phyloP scores from a whole-genome alignment of 2,888 invertebrate genomes.

The Nomada fabriciana region DNA sequence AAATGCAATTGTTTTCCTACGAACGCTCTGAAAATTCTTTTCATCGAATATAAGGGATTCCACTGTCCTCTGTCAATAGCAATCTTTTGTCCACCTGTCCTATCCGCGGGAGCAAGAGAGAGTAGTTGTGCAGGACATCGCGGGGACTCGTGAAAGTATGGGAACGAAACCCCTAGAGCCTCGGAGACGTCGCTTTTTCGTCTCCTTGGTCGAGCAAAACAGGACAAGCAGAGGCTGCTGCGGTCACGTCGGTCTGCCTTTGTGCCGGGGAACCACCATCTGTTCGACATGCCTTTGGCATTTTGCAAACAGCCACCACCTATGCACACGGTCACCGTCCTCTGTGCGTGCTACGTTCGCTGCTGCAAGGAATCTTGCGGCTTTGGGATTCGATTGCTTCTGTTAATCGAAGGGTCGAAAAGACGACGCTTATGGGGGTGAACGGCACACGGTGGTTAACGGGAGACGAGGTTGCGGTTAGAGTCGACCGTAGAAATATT shows the following conservation, averaged over 20 bases:
- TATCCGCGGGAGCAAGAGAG: no score
- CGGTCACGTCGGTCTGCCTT: slow-evolving; percentile 41
- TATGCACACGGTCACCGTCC: slow-evolving; percentile 12
- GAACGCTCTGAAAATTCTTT: not conserved
- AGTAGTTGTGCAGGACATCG: not conserved
- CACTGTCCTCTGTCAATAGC: no score
- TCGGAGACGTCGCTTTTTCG: slow-evolving; percentile 33
- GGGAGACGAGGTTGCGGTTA: no score
- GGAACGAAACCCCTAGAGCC: not conserved
- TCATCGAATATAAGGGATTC: no score
- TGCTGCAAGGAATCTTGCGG: slow-evolving; percentile 18
- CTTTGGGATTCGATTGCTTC: slow-evolving; percentile 19
- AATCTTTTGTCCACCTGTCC: no score
- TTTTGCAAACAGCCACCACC: slow-evolving; percentile 47
- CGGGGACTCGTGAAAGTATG: slow-evolving; percentile 23
- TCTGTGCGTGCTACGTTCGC: slow-evolving; percentile 21
- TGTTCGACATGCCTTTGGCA: slow-evolving; percentile 37
- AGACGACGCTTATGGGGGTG: not conserved
- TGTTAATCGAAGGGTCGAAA: slow-evolving; percentile 12
- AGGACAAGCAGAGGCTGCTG: slow-evolving; percentile 16
- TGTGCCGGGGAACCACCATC: slow-evolving; percentile 42
- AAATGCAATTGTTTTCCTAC: no score
- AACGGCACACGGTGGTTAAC: no score
- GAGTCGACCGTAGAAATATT: no score
- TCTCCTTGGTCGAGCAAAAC: slow-evolving; percentile 22